Base-by-base conservation (phyloP, 2,888 invertebrate genomes). In the Leptinotarsa tumamoca region DNA sequence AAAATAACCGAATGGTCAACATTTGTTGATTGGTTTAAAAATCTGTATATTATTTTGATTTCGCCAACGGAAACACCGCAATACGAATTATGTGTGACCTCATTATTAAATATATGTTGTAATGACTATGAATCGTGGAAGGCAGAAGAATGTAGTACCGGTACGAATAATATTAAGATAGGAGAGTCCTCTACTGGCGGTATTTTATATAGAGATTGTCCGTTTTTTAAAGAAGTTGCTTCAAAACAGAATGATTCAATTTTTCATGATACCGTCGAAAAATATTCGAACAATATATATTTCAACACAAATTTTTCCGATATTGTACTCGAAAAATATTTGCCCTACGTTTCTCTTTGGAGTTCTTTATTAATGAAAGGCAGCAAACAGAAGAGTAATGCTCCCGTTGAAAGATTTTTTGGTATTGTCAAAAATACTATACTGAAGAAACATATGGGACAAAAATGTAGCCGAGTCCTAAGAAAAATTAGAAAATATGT, bases 341-440 rank as follows among this genome's bases (percentile, higher is more conserved):
- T 77, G 4, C 72, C 77, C 7, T 68, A 56, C 56, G 71, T 50
- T 51, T 61, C 69, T 13, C 21, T 77, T 21, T 77, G 77, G 72
- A 77, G 69, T 49, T 50, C 52, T 10, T 54, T 74, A 17, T 49
- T 77, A 18, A 18, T 74, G 43, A 17, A 68, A 3, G 27, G 50
- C 51, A 58, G 14, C 10, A 33, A 23, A 7, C 23, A 51, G 18
- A 23, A 67, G 5, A 74, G 67, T 43, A 77, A 77, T 58, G 15
- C 58, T 23, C 58, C 58, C 14, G 18, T 23, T 14, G 58, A 58
- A 15, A 58, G 58, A 23, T 23, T 15, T 58, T 58, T 58, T 17
- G 58, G 58, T 4, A 58, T 58, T 4, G 23, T 27, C 15, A 58
- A 58, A 58, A 58, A 58, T 23, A 21, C 3, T 27, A 58, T 58